Evolutionary conservation across 2,888 invertebrate genomes (phyloP).

Genomic region (Poecilus cupreus): DNA sequence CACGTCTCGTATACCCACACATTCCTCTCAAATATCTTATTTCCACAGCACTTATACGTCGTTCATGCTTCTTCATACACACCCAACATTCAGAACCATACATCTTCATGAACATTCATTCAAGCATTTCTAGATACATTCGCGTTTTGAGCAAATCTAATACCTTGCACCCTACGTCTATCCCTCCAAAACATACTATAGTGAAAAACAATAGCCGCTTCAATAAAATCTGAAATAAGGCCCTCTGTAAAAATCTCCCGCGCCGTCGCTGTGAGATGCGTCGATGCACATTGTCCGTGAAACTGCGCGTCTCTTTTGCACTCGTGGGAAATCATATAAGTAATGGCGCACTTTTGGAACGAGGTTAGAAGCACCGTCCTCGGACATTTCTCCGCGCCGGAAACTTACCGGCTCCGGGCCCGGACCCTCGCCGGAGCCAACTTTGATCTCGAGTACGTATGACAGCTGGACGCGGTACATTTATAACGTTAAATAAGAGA

Average conservation of each 20-base stretch:
- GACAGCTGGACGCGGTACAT: conserved; percentile 58
- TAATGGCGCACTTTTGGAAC: conserved; percentile 59
- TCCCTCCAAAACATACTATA: background rate
- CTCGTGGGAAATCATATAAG: conserved; percentile 60
- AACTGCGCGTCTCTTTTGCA: conserved; percentile 8
- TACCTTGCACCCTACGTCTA: no score
- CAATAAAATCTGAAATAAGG: background rate
- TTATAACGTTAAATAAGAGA: conserved; percentile 60
- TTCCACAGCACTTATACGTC: no score
- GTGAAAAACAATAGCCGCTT: background rate
- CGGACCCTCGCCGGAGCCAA: conserved; percentile 4
- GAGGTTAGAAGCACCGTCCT: conserved; percentile 46
- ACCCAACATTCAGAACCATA: no score
- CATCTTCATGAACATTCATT: no score
- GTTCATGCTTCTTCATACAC: no score
- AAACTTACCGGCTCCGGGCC: conserved; percentile 16
- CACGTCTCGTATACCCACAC: no score
- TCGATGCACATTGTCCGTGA: conserved; percentile 46
- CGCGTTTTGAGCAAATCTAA: no score
- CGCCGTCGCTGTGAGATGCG: background rate
- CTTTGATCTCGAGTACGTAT: conserved; percentile 55
- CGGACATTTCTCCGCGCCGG: conserved; percentile 45
- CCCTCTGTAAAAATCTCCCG: background rate
- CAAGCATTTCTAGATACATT: no score
- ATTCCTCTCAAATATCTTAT: no score